A percentile compares a stretch with the other conserved stretches of the same genome.
These are phyloP conservation scores for Zoanthus solanderi DNA, from an alignment of 92 coral and sea anemone genomes.

Conservation along the genomic window DNA sequence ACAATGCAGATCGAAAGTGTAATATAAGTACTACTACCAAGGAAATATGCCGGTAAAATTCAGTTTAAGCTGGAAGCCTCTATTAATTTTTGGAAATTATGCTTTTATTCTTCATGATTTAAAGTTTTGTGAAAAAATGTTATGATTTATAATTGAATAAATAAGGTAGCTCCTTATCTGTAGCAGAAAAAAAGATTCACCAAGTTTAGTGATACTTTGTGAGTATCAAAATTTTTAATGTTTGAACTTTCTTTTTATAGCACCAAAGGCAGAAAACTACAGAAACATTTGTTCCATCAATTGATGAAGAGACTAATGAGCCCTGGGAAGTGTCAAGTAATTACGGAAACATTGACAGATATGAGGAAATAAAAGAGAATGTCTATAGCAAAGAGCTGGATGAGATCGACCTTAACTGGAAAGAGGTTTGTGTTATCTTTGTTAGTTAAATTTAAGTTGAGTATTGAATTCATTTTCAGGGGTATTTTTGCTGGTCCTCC, in stretches of 20 bases:
- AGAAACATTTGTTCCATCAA: conserved; percentile 55
- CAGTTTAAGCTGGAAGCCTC: no score
- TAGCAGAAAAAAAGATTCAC: background rate
- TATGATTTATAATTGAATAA: no score
- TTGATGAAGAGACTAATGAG: conserved; percentile 94
- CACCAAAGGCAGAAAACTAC: conserved; percentile 35
- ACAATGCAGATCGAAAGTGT: no score
- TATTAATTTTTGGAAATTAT: no score
- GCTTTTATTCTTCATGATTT: no score
- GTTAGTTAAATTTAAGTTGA: background rate
- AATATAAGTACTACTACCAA: no score
- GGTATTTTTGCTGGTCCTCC: no score
- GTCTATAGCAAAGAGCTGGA: conserved; percentile 79
- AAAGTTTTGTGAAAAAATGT: no score
- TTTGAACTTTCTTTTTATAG: background rate
- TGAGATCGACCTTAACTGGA: conserved; percentile 60
- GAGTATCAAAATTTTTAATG: background rate
- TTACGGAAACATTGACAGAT: conserved; percentile 64
- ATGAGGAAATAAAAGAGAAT: conserved; percentile 83
- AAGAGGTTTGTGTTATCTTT: conserved; percentile 47
- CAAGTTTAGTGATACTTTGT: no score
- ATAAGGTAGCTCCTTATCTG: background rate
- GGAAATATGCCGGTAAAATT: no score
- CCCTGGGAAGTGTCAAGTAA: conserved; percentile 81
- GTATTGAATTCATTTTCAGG: no score